phyloP scores from a whole-genome alignment of 2,797 vertebrate genomes.

The Takifugu rubripes region DNA sequence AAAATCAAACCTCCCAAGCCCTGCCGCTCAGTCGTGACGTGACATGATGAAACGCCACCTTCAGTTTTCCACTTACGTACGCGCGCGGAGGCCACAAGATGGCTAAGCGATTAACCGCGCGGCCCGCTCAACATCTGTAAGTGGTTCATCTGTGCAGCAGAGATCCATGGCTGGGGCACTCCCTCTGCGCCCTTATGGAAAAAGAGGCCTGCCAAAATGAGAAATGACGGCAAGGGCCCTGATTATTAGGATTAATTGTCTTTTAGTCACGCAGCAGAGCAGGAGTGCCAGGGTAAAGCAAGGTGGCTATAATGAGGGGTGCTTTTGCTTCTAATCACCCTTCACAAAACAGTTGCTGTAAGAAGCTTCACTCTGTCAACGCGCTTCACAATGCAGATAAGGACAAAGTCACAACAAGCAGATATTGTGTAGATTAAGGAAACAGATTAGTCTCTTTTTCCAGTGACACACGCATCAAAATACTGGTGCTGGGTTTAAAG shows the following conservation, averaged over 20 bases:
- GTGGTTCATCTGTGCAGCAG: conserved; percentile 75
- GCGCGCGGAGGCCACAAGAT: conserved; percentile 58
- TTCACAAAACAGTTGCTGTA: conserved; percentile 75
- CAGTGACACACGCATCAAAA: conserved; percentile 5
- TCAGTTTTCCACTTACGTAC: conserved; percentile 52
- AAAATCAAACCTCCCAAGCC: neutral
- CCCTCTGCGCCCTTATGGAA: conserved; percentile 88
- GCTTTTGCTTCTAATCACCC: conserved; percentile 74
- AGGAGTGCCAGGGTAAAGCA: conserved; percentile 86
- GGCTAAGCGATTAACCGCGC: conserved; percentile 66
- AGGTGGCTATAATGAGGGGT: conserved; percentile 85
- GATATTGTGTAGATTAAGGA: conserved; percentile 33
- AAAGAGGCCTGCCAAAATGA: conserved; percentile 97
- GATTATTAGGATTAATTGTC: conserved; percentile 99
- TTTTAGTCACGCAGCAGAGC: conserved; percentile 90
- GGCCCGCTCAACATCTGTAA: conserved; percentile 75
- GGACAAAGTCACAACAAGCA: conserved; percentile 65
- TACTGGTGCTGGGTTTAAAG: conserved; percentile 22
- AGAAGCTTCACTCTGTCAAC: conserved; percentile 70
- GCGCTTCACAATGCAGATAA: conserved; percentile 58
- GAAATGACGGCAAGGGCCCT: conserved; percentile 87
- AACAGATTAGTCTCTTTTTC: conserved; percentile 1
- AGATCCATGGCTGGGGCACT: conserved; percentile 77
- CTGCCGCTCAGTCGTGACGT: conserved; percentile 26
- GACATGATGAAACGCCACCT: conserved; percentile 57